Conservation (phyloP, 2,888 invertebrate species). For the Pseudococcus jackbeardsleyi region DNA sequence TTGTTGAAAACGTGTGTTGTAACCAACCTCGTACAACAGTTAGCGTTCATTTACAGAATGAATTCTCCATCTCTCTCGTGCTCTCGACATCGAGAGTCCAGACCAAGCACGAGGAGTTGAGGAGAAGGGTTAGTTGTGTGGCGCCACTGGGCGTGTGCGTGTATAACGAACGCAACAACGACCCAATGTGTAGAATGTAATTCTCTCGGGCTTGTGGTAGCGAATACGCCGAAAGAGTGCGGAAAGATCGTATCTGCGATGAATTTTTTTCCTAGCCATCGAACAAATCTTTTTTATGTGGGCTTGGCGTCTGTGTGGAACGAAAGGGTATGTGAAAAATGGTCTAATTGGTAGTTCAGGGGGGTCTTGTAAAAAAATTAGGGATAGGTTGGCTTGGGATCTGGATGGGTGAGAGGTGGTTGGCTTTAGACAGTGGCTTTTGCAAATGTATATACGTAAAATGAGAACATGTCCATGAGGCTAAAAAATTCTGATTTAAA, state of each 20-base stretch:
- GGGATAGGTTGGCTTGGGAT: too few relatives aligned
- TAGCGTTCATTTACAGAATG: constrained; percentile 51
- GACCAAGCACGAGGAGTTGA: not conserved
- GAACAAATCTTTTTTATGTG: not conserved
- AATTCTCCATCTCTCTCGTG: not conserved
- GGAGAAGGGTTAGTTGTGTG: constrained; percentile 35
- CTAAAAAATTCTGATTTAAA: too few relatives aligned
- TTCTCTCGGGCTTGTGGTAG: constrained; percentile 15
- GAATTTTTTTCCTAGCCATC: not conserved
- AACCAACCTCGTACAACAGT: not conserved
- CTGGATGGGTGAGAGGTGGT: too few relatives aligned
- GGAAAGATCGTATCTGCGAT: constrained; percentile 32
- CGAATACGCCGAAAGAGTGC: constrained; percentile 41
- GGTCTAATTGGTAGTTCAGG: not conserved
- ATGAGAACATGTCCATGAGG: too few relatives aligned
- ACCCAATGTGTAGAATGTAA: constrained; percentile 34
- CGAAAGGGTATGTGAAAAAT: not conserved
- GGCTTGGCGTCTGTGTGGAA: not conserved
- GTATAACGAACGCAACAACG: constrained; percentile 22
- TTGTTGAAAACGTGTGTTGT: constrained; percentile 43
- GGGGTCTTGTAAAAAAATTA: too few relatives aligned
- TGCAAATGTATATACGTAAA: too few relatives aligned
- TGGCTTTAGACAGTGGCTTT: too few relatives aligned
- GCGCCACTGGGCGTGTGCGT: constrained; percentile 55
- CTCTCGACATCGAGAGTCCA: not conserved